Base-by-base conservation (phyloP, 2,888 invertebrate species). In the Oligia strigilis region DNA sequence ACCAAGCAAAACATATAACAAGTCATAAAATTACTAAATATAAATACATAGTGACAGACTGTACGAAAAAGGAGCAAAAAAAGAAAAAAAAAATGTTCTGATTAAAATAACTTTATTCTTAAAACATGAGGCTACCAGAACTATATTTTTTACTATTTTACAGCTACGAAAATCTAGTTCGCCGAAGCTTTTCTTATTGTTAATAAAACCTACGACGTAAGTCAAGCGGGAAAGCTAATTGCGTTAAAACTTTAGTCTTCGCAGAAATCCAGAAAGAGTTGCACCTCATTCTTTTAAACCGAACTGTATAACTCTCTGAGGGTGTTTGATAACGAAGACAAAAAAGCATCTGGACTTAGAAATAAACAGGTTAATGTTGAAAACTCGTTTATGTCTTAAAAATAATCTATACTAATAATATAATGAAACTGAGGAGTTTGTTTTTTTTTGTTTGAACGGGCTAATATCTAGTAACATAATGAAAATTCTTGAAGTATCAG, bases 221-320 rank as follows among this genome's bases (percentile, higher is more conserved):
- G 70, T 83, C 72, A 87, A 77, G 72, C 69, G 40, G 60, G 40
- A 49, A 55, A 72, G 46, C 17, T 83, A 86, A 86, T 86, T 83
- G 77, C 2, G 69, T 86, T 83, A 77, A 49, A 86, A 86, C 87
- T 83, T 73, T 4, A 49, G 23, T 69, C 67, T n/a, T 60, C 1
- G 23, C 46, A 52, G 67, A 76, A 77, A n/a, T 60, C 19, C 6
- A 40, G 60, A 40, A 81, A 65, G 58, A 74, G 52, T 49, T 52
- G 55, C 43, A 71, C 43, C 62, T 49, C 6, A 29, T 84, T 64
- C 43, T 73, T 69, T 55, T 49, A 14, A 85, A 73, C 13, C 36
- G 36, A 64, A 65, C 58, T 65, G 17, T 77, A 23, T 5, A 65
- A 65, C 40, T 74, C 43, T 69, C 29, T 3, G 6, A 62, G 9